phyloP scores from a whole-genome alignment of 2,797 vertebrate species.

The Pelochelys cantorii region DNA sequence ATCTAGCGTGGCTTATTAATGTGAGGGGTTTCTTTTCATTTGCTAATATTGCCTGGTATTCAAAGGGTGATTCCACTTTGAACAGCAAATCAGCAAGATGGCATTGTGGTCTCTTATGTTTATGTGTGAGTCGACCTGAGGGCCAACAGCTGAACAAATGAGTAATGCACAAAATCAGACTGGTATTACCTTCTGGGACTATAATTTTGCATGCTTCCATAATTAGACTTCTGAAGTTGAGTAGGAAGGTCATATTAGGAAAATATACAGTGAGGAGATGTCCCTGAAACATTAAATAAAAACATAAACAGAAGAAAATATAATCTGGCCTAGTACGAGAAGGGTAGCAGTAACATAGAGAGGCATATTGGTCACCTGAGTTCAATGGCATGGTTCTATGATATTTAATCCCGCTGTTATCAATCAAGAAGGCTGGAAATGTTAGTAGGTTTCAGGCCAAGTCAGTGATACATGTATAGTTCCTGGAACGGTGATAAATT shows the following conservation, averaged over 20 bases:
- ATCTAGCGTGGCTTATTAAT: not conserved
- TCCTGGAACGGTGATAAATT: not conserved
- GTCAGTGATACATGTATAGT: not conserved
- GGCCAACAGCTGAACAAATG: not conserved
- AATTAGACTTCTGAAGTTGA: not conserved
- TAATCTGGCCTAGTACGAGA: not conserved
- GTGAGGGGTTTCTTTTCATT: not conserved
- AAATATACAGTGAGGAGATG: not conserved
- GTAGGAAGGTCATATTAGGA: not conserved
- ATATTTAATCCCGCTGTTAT: accelerated
- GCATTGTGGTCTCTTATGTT: not conserved
- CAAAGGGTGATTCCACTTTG: accelerated
- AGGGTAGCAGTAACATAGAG: not conserved
- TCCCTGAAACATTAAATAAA: not conserved
- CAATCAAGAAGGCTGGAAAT: not conserved
- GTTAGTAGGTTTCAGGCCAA: not conserved
- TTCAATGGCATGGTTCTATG: not conserved
- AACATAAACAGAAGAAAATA: not conserved
- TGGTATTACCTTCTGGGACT: not conserved
- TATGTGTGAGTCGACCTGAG: accelerated
- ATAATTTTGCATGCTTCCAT: not conserved
- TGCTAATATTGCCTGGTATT: not conserved
- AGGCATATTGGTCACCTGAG: accelerated
- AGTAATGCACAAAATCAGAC: not conserved
- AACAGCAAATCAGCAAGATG: not conserved